Conservation (phyloP, 2,888 invertebrate genomes). For the Sarcophaga caerulescens region DNA sequence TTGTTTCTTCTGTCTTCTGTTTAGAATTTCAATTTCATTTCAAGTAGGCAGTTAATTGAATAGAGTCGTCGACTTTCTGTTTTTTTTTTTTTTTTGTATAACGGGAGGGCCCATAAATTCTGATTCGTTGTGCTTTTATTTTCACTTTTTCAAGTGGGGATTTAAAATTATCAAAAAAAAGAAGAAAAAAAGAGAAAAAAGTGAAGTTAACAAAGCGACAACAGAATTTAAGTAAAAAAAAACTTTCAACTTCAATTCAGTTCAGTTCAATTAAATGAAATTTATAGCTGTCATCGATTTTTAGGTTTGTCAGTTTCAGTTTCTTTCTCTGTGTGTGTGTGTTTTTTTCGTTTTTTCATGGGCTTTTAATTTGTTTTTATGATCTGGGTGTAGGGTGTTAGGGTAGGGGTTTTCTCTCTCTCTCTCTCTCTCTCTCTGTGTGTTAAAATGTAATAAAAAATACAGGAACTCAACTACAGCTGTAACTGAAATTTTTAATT, state of each 20-base stretch:
- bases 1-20: background rate
- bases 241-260: constrained; percentile 55
- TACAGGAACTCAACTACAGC: constrained; percentile 35
- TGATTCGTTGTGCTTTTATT: constrained; percentile 36
- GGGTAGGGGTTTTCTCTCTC: no score
- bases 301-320: constrained; percentile 5
- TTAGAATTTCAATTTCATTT: constrained; percentile 42
- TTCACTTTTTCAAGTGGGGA: constrained; percentile 51
- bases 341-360: constrained; percentile 8
- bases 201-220: background rate
- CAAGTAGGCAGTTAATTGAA: background rate
- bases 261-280: background rate
- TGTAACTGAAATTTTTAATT: constrained; percentile 62
- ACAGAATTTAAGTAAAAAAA: constrained; percentile 33
- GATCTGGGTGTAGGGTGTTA: background rate
- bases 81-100: background rate
- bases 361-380: background rate
- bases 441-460: constrained; percentile 7
- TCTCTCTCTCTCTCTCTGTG: background rate
- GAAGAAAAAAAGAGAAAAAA: background rate
- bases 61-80: background rate
- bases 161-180: constrained; percentile 11
- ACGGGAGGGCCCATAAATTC: background rate
- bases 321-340: no score
- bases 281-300: constrained; percentile 60